These are phyloP conservation scores for Tachina grossa DNA, from an alignment of 2,888 invertebrate genomes.

Conservation along the genomic window DNA sequence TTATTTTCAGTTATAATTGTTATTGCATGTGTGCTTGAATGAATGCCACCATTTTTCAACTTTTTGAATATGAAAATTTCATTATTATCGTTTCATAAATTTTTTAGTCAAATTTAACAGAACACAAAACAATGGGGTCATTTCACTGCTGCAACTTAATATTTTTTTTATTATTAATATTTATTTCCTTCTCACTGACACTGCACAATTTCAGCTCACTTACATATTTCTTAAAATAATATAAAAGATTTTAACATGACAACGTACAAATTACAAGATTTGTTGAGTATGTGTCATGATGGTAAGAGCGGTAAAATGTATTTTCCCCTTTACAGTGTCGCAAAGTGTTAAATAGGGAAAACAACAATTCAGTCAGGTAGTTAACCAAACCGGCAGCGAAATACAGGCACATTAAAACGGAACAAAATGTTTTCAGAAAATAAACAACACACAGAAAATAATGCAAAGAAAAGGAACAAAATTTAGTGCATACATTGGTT, in stretches of 20 bases:
- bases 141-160: slow-evolving; percentile 34
- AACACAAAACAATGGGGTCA: slow-evolving; percentile 43
- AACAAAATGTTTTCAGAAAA: slow-evolving; percentile 47
- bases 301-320: slow-evolving; percentile 48
- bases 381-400: slow-evolving; percentile 28
- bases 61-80: slow-evolving; percentile 10
- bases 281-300: slow-evolving; percentile 37
- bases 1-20: too few species aligned
- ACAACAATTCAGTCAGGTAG: slow-evolving; percentile 16
- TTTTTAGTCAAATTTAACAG: slow-evolving; percentile 16
- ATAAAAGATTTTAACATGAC: slow-evolving; percentile 55
- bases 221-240: slow-evolving; percentile 31
- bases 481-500: not conserved
- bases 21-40: too few species aligned
- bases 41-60: not conserved
- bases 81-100: not conserved
- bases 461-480: not conserved
- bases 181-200: slow-evolving; percentile 32
- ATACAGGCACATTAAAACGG: slow-evolving; percentile 44
- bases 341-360: slow-evolving; percentile 57
- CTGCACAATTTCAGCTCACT: slow-evolving; percentile 52
- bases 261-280: slow-evolving; percentile 46
- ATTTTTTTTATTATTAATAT: slow-evolving; percentile 12
- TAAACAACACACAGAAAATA: not conserved
- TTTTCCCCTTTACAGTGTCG: slow-evolving; percentile 7